Conservation (phyloP, 2,888 invertebrate genomes). For the Panopea generosa region DNA sequence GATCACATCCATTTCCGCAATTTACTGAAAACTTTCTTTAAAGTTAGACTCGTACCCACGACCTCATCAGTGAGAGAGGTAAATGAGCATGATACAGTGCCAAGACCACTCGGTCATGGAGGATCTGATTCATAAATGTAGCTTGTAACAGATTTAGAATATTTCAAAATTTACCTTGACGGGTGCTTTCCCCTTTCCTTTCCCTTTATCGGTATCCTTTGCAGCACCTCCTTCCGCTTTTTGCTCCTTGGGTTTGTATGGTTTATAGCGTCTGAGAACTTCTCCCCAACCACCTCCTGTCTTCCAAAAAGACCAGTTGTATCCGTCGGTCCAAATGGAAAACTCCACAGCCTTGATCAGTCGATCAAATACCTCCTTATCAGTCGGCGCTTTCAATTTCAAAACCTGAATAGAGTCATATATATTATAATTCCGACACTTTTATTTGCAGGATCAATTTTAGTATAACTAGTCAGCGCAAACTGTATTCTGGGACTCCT, state of each 20-base stretch:
- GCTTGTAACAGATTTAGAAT: neutral
- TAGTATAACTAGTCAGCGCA: no score
- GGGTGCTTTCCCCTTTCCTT: constrained; percentile 57
- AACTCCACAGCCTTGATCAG: constrained; percentile 72
- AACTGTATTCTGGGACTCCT: no score
- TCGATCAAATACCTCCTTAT: constrained; percentile 71
- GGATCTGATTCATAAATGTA: neutral
- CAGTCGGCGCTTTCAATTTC: constrained; percentile 70
- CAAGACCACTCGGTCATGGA: neutral
- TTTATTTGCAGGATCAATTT: no score
- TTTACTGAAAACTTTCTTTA: no score
- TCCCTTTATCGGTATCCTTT: constrained; percentile 29
- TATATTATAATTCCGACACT: no score
- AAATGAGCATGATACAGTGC: neutral
- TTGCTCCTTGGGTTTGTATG: constrained; percentile 62
- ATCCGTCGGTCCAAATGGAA: constrained; percentile 76
- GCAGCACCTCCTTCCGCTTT: constrained; percentile 33
- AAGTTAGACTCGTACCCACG: neutral
- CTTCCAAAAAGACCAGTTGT: constrained; percentile 77
- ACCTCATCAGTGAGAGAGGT: neutral
- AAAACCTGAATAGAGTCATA: constrained; percentile 70
- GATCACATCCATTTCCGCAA: no score
- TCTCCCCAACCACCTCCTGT: constrained; percentile 76
- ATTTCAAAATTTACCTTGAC: constrained; percentile 35
- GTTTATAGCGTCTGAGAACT: constrained; percentile 72